A percentile compares a stretch with the other conserved stretches of the same genome.
Evolutionary conservation across 2,113 vertebrate genomes (phyloP).

Genomic region (Lagopus leucura): DNA sequence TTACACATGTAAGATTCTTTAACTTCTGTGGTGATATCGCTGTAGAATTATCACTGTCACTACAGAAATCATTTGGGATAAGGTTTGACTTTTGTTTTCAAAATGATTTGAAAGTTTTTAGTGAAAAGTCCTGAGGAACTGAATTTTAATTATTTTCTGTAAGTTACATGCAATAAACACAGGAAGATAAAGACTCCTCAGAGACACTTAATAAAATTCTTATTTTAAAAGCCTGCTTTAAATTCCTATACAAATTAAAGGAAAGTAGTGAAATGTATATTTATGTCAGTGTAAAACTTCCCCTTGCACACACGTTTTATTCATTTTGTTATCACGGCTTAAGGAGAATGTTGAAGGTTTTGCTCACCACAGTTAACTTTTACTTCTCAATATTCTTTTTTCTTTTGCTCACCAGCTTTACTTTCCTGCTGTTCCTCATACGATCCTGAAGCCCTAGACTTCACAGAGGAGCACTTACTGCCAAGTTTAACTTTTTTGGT

Average conservation of each 20-base stretch:
- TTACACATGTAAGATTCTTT: neutral
- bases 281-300: neutral
- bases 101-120: neutral
- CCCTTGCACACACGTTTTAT: neutral
- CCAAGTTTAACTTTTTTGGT: neutral
- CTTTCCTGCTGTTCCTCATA: neutral
- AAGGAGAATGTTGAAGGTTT: neutral
- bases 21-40: neutral
- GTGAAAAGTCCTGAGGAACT: neutral
- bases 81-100: neutral
- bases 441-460: neutral
- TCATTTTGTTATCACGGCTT: neutral
- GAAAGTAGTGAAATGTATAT: neutral
- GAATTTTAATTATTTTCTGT: neutral
- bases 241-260: neutral
- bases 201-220: neutral
- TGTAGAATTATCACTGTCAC: neutral
- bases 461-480: neutral
- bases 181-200: neutral
- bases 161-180: neutral
- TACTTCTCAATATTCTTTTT: neutral
- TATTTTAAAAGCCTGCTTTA: neutral
- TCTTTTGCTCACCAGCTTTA: neutral
- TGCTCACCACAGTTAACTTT: neutral
- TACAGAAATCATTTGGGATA: neutral